phyloP scores from a whole-genome alignment of 1,140 invertebrate species.

The Melanaphis sacchari region DNA sequence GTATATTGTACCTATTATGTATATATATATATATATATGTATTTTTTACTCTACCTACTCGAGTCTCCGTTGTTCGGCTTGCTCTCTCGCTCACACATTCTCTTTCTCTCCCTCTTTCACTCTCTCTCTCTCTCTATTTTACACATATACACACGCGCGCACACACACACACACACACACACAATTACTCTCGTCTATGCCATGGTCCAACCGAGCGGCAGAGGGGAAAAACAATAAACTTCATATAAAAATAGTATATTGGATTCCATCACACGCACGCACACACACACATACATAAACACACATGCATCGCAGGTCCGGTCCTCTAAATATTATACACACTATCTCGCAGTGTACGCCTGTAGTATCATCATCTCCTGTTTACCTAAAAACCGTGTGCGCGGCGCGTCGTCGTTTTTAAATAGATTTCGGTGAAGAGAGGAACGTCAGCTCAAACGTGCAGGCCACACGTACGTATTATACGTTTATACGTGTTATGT shows the following conservation, averaged over 20 bases:
- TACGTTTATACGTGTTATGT: slow-evolving; percentile 1
- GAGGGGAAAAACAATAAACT: slow-evolving; percentile 27
- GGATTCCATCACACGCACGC: not conserved
- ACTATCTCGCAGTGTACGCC: not conserved
- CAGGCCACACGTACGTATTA: not conserved
- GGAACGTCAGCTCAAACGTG: not conserved
- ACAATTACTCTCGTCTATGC: not conserved
- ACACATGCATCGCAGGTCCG: not conserved
- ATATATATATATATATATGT: not conserved
- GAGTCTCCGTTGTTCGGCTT: not conserved
- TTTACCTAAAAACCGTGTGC: slow-evolving; percentile 48
- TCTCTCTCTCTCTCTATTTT: not conserved
- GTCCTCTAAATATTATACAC: not conserved
- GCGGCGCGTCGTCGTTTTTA: slow-evolving; percentile 39
- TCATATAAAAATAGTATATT: slow-evolving; percentile 44
- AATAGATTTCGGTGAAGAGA: slow-evolving; percentile 28
- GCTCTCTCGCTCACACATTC: not conserved
- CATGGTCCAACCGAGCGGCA: not conserved
- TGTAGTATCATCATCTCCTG: not conserved
- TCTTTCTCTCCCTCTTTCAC: not conserved
- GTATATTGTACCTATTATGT: too few relatives aligned
- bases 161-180: too few relatives aligned
- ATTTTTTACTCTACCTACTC: not conserved
- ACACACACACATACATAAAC: not conserved
- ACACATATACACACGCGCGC: too few relatives aligned